Conservation (phyloP, 1,140 invertebrate genomes). For the Uloborus diversus region DNA sequence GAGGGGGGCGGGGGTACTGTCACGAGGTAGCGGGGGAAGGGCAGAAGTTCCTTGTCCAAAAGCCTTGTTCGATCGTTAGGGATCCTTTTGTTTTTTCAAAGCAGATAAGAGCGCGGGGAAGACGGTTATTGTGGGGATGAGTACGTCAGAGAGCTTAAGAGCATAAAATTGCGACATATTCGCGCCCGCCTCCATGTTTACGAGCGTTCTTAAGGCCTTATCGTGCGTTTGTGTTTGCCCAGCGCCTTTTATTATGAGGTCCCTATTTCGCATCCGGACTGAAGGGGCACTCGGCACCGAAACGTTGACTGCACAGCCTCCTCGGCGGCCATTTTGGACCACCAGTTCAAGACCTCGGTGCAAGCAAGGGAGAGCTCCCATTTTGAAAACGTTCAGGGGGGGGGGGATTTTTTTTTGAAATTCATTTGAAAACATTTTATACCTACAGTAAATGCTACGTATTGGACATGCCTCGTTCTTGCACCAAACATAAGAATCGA, state of each 20-base stretch:
- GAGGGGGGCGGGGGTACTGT: too few species aligned
- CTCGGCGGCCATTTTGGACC: too few species aligned
- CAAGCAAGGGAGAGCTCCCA: neutral
- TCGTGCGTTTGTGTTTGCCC: slow-evolving; percentile 47
- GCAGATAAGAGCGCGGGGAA: too few species aligned
- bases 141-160: slow-evolving; percentile 4
- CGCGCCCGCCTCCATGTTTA: slow-evolving; percentile 27
- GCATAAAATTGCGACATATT: slow-evolving; percentile 14
- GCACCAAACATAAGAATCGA: too few species aligned
- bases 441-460: too few species aligned
- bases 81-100: slow-evolving; percentile 9
- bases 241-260: slow-evolving; percentile 21
- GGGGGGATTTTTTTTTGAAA: neutral
- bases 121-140: slow-evolving; percentile 18
- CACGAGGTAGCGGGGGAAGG: too few species aligned
- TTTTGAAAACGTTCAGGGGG: neutral
- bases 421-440: too few species aligned
- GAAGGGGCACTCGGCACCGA: neutral
- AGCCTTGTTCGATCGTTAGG: too few species aligned
- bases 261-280: slow-evolving; percentile 3
- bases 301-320: too few species aligned
- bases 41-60: neutral
- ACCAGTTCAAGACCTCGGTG: neutral
- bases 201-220: slow-evolving; percentile 35
- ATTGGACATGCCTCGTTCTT: too few species aligned